phyloP scores from a whole-genome alignment of 2,888 invertebrate species.

The Melitaea athalia region DNA sequence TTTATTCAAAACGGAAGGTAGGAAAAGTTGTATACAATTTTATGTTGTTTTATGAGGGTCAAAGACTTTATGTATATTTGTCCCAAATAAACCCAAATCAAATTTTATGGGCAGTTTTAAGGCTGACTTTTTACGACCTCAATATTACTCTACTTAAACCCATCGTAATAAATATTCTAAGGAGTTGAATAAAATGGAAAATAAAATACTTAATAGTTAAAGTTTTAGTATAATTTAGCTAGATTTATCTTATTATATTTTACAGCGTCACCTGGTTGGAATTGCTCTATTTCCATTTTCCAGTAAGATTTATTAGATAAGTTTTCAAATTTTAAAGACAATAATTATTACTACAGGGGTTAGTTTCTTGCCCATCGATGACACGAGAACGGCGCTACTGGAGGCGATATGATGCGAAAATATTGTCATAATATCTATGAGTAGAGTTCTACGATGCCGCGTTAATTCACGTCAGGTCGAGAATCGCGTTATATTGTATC shows the following conservation, averaged over 20 bases:
- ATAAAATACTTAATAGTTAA: conserved; percentile 1
- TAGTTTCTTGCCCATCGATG: too few species aligned
- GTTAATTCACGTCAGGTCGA: too few species aligned
- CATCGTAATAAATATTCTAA: conserved; percentile 10
- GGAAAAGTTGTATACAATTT: neutral
- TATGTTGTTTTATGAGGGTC: conserved; percentile 18
- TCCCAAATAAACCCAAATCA: conserved; percentile 26
- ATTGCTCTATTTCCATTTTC: neutral
- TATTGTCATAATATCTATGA: too few species aligned
- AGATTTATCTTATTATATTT: neutral
- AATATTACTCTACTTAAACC: conserved; percentile 13
- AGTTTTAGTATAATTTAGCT: neutral
- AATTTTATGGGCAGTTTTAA: conserved; percentile 24
- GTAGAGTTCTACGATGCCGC: too few species aligned
- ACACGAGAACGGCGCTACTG: too few species aligned
- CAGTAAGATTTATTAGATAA: neutral
- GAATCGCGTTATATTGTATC: too few species aligned
- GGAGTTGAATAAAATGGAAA: conserved; percentile 5
- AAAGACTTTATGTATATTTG: conserved; percentile 23
- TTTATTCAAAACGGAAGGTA: neutral
- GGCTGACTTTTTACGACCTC: conserved; percentile 20
- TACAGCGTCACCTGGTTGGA: neutral
- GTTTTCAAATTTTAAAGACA: neutral
- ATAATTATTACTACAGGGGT: too few species aligned
- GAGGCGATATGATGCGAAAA: too few species aligned